Evolutionary conservation across 2,113 vertebrate genomes (phyloP).

Genomic region (Ceuthmochares aereus): DNA sequence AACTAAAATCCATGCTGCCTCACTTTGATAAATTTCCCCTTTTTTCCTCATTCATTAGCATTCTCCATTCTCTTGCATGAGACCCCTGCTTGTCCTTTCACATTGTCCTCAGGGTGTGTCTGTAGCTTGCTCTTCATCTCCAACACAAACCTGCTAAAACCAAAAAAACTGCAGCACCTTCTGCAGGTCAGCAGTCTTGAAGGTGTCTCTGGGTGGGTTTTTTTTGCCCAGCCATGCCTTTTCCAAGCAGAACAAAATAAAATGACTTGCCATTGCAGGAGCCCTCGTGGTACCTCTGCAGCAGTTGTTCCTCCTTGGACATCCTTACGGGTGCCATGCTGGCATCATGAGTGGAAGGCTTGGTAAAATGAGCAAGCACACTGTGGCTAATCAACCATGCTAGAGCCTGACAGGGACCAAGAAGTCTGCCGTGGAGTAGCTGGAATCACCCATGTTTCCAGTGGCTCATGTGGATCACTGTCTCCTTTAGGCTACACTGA

Average conservation of each 20-base stretch:
- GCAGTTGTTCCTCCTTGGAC: background rate
- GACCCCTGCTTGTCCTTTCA: background rate
- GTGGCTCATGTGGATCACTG: background rate
- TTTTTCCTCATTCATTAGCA: background rate
- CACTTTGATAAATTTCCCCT: background rate
- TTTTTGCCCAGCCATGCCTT: background rate
- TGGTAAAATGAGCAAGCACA: background rate
- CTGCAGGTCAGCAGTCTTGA: background rate
- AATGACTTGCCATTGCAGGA: background rate
- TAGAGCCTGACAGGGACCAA: background rate
- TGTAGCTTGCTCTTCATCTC: background rate
- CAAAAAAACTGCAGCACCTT: background rate
- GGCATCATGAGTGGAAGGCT: background rate
- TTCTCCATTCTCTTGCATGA: background rate
- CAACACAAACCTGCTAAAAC: background rate
- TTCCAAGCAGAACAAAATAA: background rate
- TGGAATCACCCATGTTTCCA: accelerated
- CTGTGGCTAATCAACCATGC: background rate
- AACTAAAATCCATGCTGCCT: background rate
- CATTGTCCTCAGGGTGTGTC: background rate
- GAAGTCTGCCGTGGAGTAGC: background rate
- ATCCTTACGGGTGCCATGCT: background rate
- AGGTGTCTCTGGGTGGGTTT: background rate
- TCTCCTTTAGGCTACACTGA: background rate
- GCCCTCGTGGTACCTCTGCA: background rate